A percentile compares a stretch with the other conserved stretches of the same genome.
phyloP scores from a whole-genome alignment of 2,797 vertebrate species.

The Sciaenops ocellatus region DNA sequence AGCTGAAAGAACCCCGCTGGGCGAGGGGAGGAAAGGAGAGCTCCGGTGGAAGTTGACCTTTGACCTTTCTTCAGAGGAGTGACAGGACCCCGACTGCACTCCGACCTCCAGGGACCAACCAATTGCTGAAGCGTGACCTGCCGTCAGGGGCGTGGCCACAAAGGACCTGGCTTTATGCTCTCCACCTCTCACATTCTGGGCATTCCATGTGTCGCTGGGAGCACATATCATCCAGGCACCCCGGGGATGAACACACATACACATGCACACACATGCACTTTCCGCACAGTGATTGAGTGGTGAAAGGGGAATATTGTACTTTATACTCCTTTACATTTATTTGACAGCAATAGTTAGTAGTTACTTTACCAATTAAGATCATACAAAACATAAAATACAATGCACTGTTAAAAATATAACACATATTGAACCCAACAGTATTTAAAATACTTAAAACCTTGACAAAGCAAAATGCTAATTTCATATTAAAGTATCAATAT shows the following conservation, averaged over 20 bases:
- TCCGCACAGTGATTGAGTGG: neutral
- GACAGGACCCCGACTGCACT: conserved; percentile 83
- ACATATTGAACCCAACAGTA: too few relatives aligned
- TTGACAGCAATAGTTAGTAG: neutral
- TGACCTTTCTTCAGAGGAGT: conserved; percentile 80
- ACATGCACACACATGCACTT: conserved; percentile 12
- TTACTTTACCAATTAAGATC: neutral
- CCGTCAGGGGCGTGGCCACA: conserved; percentile 60
- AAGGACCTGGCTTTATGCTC: conserved; percentile 32
- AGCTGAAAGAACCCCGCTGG: conserved; percentile 67
- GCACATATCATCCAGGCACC: conserved; percentile 64
- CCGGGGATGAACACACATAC: conserved; percentile 35
- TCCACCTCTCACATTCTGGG: conserved; percentile 70
- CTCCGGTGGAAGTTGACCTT: conserved; percentile 81
- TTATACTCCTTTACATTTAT: neutral
- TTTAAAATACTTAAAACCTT: neutral
- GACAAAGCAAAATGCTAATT: neutral
- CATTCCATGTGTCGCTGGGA: conserved; percentile 75
- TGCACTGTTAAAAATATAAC: too few relatives aligned
- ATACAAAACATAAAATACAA: neutral
- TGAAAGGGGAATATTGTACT: neutral
- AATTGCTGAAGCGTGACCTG: conserved; percentile 80
- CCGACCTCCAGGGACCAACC: conserved; percentile 77
- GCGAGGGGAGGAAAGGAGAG: conserved; percentile 74
- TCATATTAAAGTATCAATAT: neutral